Evolutionary conservation across 1,140 invertebrate species (phyloP).

Genomic region (Brachionus calyciflorus): DNA sequence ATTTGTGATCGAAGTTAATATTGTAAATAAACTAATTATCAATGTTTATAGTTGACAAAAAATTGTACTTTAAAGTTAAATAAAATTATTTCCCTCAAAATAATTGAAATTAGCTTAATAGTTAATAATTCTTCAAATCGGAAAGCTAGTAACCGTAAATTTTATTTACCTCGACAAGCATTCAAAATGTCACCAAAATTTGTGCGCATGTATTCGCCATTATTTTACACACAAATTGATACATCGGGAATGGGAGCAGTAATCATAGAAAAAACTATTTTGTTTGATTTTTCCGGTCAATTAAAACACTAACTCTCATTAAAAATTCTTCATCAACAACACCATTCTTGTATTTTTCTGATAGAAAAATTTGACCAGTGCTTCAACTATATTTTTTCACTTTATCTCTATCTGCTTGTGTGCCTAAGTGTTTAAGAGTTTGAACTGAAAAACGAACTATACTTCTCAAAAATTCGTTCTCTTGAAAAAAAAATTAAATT

Average conservation of each 20-base stretch:
- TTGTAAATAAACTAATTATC: too few relatives aligned
- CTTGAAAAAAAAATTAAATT: background rate
- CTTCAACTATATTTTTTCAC: background rate
- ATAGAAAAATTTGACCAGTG: background rate
- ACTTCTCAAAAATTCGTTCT: background rate
- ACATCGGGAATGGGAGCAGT: background rate
- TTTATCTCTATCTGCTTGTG: background rate
- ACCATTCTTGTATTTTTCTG: background rate
- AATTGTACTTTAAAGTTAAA: too few relatives aligned
- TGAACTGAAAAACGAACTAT: background rate
- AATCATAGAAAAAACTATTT: conserved; percentile 3
- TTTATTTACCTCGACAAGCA: background rate
- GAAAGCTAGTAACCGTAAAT: too few relatives aligned
- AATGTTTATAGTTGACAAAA: too few relatives aligned
- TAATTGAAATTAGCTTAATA: too few relatives aligned
- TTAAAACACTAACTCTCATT: background rate
- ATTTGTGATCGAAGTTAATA: too few relatives aligned
- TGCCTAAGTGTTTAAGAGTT: background rate
- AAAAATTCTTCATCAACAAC: background rate
- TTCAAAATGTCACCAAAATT: background rate
- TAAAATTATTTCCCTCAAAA: too few relatives aligned
- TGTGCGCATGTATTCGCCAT: background rate
- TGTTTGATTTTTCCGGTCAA: background rate
- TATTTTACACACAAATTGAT: background rate
- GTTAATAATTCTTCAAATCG: too few relatives aligned